Base-by-base conservation (phyloP, 2,797 vertebrate species). In the Sebastes nivosus region DNA sequence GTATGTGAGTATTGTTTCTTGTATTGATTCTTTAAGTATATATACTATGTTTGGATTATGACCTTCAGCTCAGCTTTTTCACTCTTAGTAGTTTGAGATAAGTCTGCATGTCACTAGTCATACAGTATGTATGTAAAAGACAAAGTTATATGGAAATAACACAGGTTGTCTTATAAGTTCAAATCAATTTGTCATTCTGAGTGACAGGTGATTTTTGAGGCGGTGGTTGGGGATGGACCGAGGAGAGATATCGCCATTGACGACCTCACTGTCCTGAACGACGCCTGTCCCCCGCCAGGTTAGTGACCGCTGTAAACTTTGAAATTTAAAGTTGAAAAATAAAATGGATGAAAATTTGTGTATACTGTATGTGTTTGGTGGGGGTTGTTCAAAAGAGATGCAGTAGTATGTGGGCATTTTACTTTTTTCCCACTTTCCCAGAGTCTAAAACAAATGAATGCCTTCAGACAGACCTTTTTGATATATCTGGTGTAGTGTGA, bases 141-240 rank as follows among this genome's bases (percentile, higher is more conserved):
- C 10, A 58, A 9, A 16, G 14, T 1, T 59, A 27, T 22, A 16
- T 59, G n/a, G 13, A 71, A 22, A 58, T 29, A 14, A 34, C 20
- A 34, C 5, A 18, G 9, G n/a, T 22, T 2, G 11, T n/a, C 46
- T 36, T 4, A 16, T 12, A 18, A 30, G 6, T 50, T 72, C 1
- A 25, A 25, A 25, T 25, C 25, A 16, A 9, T 54, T 65, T 79
- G 27, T 79, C 3, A 10, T 81, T 88, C 22, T 91, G 55, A 46
- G 20, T 80, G 57, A 74, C 75, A 96, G 96, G 82, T 96, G 59
- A 77, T 95, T 72, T 96, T 96, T 93, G 95, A 96, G 80, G 95
- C 94, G 0, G 88, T 87, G 42, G 92, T 83, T 22, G 95, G 94
- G 2, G 52, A 80, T 46, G 85, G 77, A 36, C n/a, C 4, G 2